Evolutionary conservation across 1,140 invertebrate species (phyloP).

Genomic region (Dendroctonus ponderosae): DNA sequence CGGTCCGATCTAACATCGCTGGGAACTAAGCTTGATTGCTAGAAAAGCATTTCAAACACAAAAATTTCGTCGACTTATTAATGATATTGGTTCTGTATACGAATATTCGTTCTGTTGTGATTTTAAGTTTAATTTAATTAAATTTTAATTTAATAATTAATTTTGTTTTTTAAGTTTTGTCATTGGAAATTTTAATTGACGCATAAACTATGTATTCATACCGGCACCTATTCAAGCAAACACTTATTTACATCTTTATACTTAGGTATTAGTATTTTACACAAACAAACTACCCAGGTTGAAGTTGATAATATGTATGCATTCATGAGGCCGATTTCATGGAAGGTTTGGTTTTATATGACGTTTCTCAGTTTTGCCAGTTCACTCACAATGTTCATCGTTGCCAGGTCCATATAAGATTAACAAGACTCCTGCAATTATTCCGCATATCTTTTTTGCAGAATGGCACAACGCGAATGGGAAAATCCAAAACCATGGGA

Average conservation of each 20-base stretch:
- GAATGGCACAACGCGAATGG: constrained; percentile 85
- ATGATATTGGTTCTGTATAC: no score
- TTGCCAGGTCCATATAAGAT: constrained; percentile 32
- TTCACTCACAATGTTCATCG: constrained; percentile 75
- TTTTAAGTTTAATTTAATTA: no score
- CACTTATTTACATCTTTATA: no score
- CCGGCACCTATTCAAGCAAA: neutral
- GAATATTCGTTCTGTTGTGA: no score
- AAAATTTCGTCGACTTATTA: no score
- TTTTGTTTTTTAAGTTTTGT: no score
- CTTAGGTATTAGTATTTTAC: constrained; percentile 27
- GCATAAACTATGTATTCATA: neutral
- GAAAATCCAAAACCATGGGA: constrained; percentile 83
- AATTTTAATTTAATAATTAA: no score
- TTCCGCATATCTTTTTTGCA: constrained; percentile 46
- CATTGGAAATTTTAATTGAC: no score
- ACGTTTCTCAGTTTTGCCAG: constrained; percentile 77
- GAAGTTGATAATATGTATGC: constrained; percentile 29
- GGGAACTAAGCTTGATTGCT: no score
- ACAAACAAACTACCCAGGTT: constrained; percentile 16
- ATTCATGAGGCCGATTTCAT: constrained; percentile 31
- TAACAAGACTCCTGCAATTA: no score
- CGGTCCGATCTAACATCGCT: no score
- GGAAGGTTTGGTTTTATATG: constrained; percentile 41
- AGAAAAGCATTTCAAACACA: no score